A percentile compares a stretch with the other conserved stretches of the same genome.
These are phyloP conservation scores for Hartigia nigra DNA, from an alignment of 2,888 invertebrate species.

Conservation along the genomic window DNA sequence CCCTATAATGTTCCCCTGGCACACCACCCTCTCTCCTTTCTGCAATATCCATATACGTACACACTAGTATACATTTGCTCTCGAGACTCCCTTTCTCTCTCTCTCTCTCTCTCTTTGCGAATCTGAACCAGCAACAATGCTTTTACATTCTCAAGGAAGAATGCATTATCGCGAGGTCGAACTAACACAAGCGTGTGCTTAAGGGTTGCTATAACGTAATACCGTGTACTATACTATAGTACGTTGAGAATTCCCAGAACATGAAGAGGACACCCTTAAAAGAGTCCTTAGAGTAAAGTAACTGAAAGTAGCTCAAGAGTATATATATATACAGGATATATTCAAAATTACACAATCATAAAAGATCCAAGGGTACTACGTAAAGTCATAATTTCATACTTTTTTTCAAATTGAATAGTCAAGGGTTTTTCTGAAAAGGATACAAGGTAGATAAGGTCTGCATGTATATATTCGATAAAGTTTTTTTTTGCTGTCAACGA, in stretches of 20 bases:
- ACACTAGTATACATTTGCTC: constrained; percentile 1
- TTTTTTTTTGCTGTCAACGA: not conserved
- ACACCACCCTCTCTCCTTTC: not conserved
- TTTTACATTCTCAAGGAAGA: not conserved
- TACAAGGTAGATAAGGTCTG: not conserved
- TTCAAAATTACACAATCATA: not conserved
- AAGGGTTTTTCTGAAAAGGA: not conserved
- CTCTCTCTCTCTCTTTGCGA: not conserved
- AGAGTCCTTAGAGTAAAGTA: not conserved
- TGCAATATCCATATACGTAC: not conserved
- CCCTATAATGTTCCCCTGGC: not conserved
- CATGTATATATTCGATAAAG: not conserved
- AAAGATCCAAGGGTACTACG: not conserved
- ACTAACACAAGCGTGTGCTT: too few relatives aligned
- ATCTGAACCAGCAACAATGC: not conserved
- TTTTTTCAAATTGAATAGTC: not conserved
- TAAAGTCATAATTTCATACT: not conserved
- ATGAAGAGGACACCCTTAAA: not conserved
- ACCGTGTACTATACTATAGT: too few relatives aligned
- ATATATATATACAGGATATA: not conserved
- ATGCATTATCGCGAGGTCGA: not conserved
- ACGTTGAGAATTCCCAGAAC: too few relatives aligned
- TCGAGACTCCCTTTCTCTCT: not conserved
- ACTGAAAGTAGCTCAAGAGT: not conserved
- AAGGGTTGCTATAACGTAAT: too few relatives aligned